phyloP scores from a whole-genome alignment of 2,113 vertebrate species.

The Globicephala melas region DNA sequence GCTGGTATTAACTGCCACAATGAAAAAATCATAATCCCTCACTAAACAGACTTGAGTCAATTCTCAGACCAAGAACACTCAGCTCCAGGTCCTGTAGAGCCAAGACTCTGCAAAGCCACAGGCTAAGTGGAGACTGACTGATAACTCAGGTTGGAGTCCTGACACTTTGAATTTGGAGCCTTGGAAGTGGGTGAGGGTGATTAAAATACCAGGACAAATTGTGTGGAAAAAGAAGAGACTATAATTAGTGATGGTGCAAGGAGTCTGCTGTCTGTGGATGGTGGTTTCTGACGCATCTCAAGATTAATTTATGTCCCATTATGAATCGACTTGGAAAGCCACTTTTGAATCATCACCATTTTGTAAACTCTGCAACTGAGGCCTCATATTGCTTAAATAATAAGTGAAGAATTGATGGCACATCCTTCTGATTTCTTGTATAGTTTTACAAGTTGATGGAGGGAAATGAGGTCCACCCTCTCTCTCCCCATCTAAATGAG shows the following conservation, averaged over 20 bases:
- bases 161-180: background rate
- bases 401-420: background rate
- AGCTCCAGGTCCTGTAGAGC: background rate
- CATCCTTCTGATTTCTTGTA: background rate
- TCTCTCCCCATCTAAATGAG: background rate
- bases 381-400: background rate
- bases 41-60: background rate
- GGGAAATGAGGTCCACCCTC: background rate
- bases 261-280: background rate
- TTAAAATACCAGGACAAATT: background rate
- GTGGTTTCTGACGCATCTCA: background rate
- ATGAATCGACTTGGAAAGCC: background rate
- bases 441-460: background rate
- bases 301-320: background rate
- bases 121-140: background rate
- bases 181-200: background rate
- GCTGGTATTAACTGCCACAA: rapidly evolving
- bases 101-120: background rate
- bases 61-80: background rate
- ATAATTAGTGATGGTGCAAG: background rate
- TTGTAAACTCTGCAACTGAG: background rate
- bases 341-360: background rate
- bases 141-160: background rate
- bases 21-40: background rate
- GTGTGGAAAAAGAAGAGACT: background rate